Percentiles rank a stretch among this genome's conserved stretches.
phyloP scores from a whole-genome alignment of 2,797 vertebrate genomes.

The Siniperca undulata region DNA sequence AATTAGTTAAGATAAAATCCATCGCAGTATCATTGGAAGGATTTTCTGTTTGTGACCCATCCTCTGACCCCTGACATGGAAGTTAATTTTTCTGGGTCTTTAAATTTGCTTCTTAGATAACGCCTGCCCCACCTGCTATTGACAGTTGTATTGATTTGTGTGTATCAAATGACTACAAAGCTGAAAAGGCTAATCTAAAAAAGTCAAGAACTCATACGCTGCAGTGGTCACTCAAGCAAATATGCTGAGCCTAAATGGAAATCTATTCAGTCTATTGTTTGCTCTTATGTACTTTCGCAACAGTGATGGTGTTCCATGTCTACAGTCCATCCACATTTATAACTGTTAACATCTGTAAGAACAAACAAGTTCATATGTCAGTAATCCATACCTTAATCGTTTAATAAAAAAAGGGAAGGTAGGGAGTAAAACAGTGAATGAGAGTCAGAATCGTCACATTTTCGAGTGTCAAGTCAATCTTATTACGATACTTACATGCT shows the following conservation, averaged over 20 bases:
- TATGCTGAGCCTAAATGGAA: constrained; percentile 8
- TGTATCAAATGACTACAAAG: constrained; percentile 84
- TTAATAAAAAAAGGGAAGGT: background rate
- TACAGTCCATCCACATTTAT: background rate
- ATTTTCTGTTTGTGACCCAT: constrained; percentile 87
- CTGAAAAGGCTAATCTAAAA: constrained; percentile 84
- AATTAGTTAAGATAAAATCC: constrained; percentile 65
- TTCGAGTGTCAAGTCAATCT: too few relatives aligned
- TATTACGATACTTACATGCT: too few relatives aligned
- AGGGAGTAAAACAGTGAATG: background rate
- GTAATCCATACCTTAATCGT: background rate
- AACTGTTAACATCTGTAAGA: background rate
- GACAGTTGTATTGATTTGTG: constrained; percentile 88
- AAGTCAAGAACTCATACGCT: constrained; percentile 32
- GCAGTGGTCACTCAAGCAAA: constrained; percentile 33
- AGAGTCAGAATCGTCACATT: background rate
- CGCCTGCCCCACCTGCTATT: constrained; percentile 79
- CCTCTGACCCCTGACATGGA: constrained; percentile 86
- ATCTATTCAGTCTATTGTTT: background rate
- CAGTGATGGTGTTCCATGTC: background rate
- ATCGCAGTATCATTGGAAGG: constrained; percentile 50
- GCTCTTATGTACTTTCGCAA: background rate
- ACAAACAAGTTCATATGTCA: background rate
- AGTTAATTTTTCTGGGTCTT: constrained; percentile 87
- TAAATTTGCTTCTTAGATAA: constrained; percentile 85